Percentiles rank a stretch among this genome's conserved stretches.
Conservation (phyloP, 2,113 vertebrate genomes). For the Archilochus colubris region DNA sequence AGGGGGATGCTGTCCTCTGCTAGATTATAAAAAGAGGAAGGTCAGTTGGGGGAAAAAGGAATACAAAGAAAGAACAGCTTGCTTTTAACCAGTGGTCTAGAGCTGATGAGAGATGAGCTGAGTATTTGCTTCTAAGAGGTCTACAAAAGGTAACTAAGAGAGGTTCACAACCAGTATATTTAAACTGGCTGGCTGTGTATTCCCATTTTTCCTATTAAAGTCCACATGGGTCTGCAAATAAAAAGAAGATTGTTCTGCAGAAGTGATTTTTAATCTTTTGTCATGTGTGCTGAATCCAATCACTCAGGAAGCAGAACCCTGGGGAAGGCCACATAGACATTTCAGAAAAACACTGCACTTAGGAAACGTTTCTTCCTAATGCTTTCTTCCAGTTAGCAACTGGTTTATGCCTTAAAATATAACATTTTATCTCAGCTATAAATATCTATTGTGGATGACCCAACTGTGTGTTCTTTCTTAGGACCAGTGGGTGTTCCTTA, state of each 20-base stretch:
- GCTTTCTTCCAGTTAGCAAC: not conserved
- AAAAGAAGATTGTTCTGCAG: not conserved
- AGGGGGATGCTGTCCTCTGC: not conserved
- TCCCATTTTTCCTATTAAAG: not conserved
- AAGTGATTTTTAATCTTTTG: not conserved
- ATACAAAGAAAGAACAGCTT: not conserved
- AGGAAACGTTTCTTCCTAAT: not conserved
- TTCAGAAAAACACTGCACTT: not conserved
- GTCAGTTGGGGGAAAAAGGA: not conserved
- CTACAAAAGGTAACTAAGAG: not conserved
- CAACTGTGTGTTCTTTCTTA: not conserved
- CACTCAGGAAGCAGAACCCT: not conserved
- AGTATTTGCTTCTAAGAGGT: not conserved
- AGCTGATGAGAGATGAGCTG: not conserved
- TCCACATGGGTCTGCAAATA: not conserved
- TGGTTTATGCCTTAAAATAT: conserved; percentile 21
- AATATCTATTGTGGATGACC: conserved; percentile 11
- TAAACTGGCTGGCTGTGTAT: not conserved
- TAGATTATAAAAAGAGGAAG: not conserved
- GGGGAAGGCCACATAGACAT: not conserved
- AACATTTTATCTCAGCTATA: conserved; percentile 21
- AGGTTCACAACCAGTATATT: not conserved
- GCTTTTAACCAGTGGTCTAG: not conserved
- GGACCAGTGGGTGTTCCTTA: not conserved
- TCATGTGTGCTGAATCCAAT: not conserved